These are phyloP conservation scores for Meteorus sp. DNA, from an alignment of 1,140 invertebrate species.

Conservation along the genomic window DNA sequence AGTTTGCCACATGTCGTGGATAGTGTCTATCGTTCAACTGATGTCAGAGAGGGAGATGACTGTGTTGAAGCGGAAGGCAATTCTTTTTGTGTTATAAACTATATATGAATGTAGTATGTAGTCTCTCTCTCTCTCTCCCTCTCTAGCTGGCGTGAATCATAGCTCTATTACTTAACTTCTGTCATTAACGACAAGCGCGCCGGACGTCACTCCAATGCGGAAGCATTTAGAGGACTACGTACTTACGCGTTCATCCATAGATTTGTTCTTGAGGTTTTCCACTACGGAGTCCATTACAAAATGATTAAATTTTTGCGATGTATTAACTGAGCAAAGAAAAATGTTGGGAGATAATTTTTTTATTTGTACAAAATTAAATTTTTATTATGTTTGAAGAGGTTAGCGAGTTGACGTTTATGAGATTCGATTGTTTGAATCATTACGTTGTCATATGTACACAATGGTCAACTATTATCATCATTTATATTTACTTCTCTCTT, in stretches of 20 bases:
- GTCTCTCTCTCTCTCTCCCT: no score
- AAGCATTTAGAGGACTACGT: slow-evolving; percentile 22
- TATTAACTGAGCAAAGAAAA: background rate
- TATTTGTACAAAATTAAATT: slow-evolving; percentile 6
- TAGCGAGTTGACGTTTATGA: background rate
- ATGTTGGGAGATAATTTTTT: background rate
- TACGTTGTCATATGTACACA: background rate
- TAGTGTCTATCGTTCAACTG: background rate
- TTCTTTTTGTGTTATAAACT: slow-evolving; percentile 20
- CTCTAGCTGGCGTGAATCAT: slow-evolving; percentile 24
- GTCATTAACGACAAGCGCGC: slow-evolving; percentile 24
- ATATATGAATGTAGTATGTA: no score
- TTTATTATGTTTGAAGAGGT: background rate
- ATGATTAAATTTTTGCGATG: background rate
- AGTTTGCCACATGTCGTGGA: background rate
- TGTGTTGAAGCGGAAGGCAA: slow-evolving; percentile 6
- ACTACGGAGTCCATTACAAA: background rate
- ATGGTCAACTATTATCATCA: no score
- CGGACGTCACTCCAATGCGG: slow-evolving; percentile 25
- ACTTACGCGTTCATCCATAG: slow-evolving; percentile 24
- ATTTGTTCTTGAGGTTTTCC: slow-evolving; percentile 19
- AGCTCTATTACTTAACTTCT: slow-evolving; percentile 26
- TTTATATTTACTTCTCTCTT: background rate
- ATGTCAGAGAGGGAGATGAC: background rate
- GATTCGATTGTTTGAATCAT: background rate